Percentiles rank a stretch among this genome's conserved stretches.
Conservation (phyloP, 2,888 invertebrate genomes). For the Parelbella ahira region DNA sequence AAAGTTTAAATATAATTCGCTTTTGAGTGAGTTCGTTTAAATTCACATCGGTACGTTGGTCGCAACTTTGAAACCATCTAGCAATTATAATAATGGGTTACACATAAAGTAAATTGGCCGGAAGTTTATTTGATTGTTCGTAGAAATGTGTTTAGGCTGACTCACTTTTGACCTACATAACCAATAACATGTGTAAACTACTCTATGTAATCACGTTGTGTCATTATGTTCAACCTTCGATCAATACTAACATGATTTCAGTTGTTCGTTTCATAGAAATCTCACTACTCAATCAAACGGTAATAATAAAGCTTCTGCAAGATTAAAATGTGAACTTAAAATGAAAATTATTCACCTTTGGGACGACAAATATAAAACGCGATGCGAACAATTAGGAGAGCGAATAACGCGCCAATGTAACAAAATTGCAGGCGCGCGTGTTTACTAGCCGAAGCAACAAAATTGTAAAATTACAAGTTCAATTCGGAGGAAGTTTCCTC, state of each 20-base stretch:
- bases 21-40: slow-evolving; percentile 33
- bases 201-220: no score
- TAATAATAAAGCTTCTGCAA: no score
- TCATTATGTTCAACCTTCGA: no score
- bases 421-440: slow-evolving; percentile 19
- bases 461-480: slow-evolving; percentile 38
- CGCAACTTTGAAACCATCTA: slow-evolving; percentile 53
- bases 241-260: no score
- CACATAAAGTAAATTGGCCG: slow-evolving; percentile 66
- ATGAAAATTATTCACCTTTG: slow-evolving; percentile 29
- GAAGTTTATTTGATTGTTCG: slow-evolving; percentile 61
- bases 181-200: slow-evolving; percentile 5
- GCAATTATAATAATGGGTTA: slow-evolving; percentile 70
- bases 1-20: slow-evolving; percentile 23
- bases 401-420: slow-evolving; percentile 28
- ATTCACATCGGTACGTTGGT: slow-evolving; percentile 43
- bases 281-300: no score
- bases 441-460: slow-evolving; percentile 28
- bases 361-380: slow-evolving; percentile 28
- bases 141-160: slow-evolving; percentile 47
- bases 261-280: no score
- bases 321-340: no score
- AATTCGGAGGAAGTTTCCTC: slow-evolving; percentile 41
- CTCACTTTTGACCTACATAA: slow-evolving; percentile 24
- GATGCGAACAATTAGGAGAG: slow-evolving; percentile 25